A percentile compares a stretch with the other conserved stretches of the same genome.
Evolutionary conservation across 2,797 vertebrate genomes (phyloP).

Genomic region (Bradypodion ventrale): DNA sequence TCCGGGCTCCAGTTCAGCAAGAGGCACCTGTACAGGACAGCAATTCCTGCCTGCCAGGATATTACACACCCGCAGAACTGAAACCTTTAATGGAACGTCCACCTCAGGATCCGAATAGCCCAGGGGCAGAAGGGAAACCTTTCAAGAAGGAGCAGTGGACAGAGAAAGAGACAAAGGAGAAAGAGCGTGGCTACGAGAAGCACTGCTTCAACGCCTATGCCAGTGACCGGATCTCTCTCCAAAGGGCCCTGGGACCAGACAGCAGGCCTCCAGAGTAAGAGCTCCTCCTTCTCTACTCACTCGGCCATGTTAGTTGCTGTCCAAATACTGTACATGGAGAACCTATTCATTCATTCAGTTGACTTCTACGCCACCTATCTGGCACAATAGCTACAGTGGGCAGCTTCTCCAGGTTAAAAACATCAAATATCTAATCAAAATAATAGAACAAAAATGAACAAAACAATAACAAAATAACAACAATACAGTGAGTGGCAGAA

Average conservation of each 20-base stretch:
- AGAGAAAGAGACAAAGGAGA: conserved; percentile 84
- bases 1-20: conserved; percentile 79
- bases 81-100: conserved; percentile 85
- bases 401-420: too few species aligned
- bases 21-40: conserved; percentile 48
- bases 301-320: background rate
- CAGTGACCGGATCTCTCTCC: conserved; percentile 93
- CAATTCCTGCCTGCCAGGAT: conserved; percentile 82
- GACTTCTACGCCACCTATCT: too few species aligned
- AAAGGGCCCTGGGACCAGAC: conserved; percentile 90
- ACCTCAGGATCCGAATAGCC: conserved; percentile 79
- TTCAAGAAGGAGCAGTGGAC: conserved; percentile 83
- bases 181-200: conserved; percentile 86
- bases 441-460: too few species aligned
- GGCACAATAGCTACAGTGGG: too few species aligned
- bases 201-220: conserved; percentile 97
- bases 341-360: rapidly evolving
- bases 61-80: conserved; percentile 84
- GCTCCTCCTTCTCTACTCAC: background rate
- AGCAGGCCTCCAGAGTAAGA: conserved; percentile 92
- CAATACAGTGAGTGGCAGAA: too few species aligned
- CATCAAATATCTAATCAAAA: too few species aligned
- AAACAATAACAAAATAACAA: too few species aligned
- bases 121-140: conserved; percentile 81
- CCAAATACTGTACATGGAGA: background rate